phyloP scores from a whole-genome alignment of 2,113 vertebrate genomes.

The Ciconia stormi region DNA sequence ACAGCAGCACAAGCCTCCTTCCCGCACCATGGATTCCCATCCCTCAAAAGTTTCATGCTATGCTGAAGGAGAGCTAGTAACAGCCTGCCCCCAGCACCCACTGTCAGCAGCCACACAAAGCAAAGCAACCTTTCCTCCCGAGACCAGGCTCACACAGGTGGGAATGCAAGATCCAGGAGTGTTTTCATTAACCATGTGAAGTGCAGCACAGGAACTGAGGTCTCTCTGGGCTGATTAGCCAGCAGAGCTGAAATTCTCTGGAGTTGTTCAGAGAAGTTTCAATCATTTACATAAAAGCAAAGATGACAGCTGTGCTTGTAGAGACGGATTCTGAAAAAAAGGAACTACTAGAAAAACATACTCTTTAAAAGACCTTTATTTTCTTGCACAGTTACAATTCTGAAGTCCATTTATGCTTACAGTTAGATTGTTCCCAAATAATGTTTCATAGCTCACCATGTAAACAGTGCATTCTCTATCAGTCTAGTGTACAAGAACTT shows the following conservation, averaged over 20 bases:
- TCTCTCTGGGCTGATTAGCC: not conserved
- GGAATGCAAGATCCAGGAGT: not conserved
- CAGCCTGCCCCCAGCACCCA: not conserved
- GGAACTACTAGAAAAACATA: not conserved
- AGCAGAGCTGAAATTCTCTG: not conserved
- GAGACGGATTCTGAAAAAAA: not conserved
- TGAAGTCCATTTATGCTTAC: conserved; percentile 21
- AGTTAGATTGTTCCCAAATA: conserved; percentile 56
- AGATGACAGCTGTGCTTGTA: not conserved
- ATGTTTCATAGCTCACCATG: conserved; percentile 36
- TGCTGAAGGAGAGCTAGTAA: not conserved
- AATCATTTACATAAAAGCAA: not conserved
- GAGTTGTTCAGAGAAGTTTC: not conserved
- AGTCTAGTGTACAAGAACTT: conserved; percentile 55
- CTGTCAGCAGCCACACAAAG: not conserved
- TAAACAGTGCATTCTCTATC: conserved; percentile 57
- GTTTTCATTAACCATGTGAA: not conserved
- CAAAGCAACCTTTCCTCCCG: not conserved
- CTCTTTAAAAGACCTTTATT: conserved; percentile 74
- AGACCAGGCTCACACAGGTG: not conserved
- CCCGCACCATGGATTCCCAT: not conserved
- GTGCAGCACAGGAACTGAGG: not conserved
- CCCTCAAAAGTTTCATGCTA: not conserved
- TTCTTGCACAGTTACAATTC: conserved; percentile 54
- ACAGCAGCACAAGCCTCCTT: not conserved